These are phyloP conservation scores for Gorsachius magnificus DNA, from an alignment of 2,797 vertebrate species.

Conservation along the genomic window DNA sequence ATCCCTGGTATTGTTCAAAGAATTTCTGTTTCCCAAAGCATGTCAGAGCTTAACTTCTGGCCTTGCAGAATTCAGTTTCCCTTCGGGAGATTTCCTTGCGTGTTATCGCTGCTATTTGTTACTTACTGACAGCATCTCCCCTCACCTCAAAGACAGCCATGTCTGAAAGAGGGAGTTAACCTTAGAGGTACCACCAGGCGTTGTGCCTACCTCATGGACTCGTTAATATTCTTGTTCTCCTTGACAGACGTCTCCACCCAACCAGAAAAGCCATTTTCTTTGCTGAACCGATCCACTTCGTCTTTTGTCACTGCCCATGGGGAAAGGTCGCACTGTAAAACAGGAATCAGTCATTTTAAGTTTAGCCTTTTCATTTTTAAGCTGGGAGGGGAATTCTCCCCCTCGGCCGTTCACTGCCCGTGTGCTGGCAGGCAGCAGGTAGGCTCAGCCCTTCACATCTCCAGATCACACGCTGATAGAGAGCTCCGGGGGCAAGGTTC, in stretches of 20 bases:
- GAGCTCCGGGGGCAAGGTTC: not conserved
- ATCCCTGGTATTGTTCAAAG: not conserved
- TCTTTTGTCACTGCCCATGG: slow-evolving; percentile 79
- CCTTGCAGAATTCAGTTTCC: not conserved
- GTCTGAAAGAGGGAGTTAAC: not conserved
- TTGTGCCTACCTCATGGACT: slow-evolving; percentile 82
- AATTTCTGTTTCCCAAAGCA: not conserved
- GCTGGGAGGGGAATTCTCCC: not conserved
- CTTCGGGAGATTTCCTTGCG: not conserved
- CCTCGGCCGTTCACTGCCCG: not conserved
- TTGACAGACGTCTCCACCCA: slow-evolving; percentile 91
- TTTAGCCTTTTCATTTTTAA: not conserved
- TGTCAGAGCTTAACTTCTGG: not conserved
- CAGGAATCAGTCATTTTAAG: not conserved
- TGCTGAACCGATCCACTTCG: slow-evolving; percentile 83
- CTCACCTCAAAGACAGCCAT: not conserved
- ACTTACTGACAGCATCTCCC: not conserved
- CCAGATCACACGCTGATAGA: not conserved
- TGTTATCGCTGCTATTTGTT: not conserved
- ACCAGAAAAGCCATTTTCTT: slow-evolving; percentile 82
- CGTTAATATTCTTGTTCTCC: slow-evolving; percentile 86
- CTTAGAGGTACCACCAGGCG: not conserved
- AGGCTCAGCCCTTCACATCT: not conserved
- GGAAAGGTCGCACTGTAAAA: slow-evolving; percentile 82
- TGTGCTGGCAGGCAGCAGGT: not conserved